These are phyloP conservation scores for Tribolium madens DNA, from an alignment of 1,140 invertebrate species.

Conservation along the genomic window DNA sequence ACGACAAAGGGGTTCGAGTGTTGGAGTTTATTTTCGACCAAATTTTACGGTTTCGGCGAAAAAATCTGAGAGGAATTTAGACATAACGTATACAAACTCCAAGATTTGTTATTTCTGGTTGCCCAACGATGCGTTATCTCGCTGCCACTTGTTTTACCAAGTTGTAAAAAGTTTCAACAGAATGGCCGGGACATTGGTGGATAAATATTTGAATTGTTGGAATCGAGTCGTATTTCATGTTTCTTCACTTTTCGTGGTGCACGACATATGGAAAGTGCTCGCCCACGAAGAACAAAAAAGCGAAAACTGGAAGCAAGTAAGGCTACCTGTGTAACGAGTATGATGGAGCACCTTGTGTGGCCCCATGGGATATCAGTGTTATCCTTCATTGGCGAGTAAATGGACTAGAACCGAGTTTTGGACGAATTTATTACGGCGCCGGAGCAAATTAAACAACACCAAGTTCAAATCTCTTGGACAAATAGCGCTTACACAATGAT, in stretches of 20 bases:
- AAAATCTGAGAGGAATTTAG: not conserved
- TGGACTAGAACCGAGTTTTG: not conserved
- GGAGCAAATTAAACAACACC: not conserved
- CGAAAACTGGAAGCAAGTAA: constrained; percentile 41
- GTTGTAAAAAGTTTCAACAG: constrained; percentile 34
- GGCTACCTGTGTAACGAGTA: constrained; percentile 36
- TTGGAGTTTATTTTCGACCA: not conserved
- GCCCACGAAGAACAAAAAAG: constrained; percentile 16
- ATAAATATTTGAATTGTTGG: constrained; percentile 26
- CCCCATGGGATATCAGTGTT: constrained; percentile 7
- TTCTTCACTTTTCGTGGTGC: constrained; percentile 34
- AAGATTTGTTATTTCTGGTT: constrained; percentile 14
- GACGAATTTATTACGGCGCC: too few relatives aligned
- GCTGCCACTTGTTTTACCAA: constrained; percentile 17
- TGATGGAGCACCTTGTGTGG: constrained; percentile 29
- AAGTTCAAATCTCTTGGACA: constrained; percentile 26
- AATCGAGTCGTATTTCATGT: constrained; percentile 1
- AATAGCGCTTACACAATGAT: constrained; percentile 20
- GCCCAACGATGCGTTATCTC: constrained; percentile 16
- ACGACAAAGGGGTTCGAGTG: not conserved
- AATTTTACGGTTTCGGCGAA: not conserved
- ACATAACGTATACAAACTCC: constrained; percentile 13
- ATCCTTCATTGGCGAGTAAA: constrained; percentile 13
- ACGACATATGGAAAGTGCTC: constrained; percentile 29
- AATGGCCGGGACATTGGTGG: not conserved